These are phyloP conservation scores for Drosophila micromelanica DNA, from an alignment of 1,140 invertebrate genomes.

Conservation along the genomic window DNA sequence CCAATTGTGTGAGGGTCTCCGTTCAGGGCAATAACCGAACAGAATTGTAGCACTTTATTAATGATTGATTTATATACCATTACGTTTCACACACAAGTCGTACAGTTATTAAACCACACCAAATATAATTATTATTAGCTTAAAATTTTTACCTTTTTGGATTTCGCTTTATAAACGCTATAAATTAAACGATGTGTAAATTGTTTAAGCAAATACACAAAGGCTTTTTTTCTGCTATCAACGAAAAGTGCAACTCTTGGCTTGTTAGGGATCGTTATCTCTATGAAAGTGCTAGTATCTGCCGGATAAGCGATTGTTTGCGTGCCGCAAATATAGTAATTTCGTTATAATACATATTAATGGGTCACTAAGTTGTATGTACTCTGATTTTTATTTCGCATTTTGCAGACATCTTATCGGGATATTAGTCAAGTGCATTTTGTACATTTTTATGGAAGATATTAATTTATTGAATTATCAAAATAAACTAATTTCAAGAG, in stretches of 20 bases:
- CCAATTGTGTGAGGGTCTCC: no score
- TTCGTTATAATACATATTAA: conserved; percentile 11
- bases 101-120: background rate
- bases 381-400: conserved; percentile 6
- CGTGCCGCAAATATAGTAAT: conserved; percentile 11
- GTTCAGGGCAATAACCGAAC: background rate
- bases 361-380: conserved; percentile 11
- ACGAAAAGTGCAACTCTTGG: conserved; percentile 5
- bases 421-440: conserved; percentile 15
- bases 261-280: conserved; percentile 10
- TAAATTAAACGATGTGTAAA: conserved; percentile 53
- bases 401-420: background rate
- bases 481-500: background rate
- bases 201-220: conserved; percentile 30
- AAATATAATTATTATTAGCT: conserved; percentile 17
- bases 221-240: background rate
- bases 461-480: background rate
- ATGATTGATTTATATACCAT: background rate
- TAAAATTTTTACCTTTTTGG: background rate
- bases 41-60: no score
- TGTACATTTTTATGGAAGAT: background rate
- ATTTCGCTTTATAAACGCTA: background rate
- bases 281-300: background rate
- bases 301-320: conserved; percentile 1
- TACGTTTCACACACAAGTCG: background rate